Percentiles rank a stretch among this genome's conserved stretches.
Conservation (phyloP, 2,888 invertebrate species). For the Thereva unica region DNA sequence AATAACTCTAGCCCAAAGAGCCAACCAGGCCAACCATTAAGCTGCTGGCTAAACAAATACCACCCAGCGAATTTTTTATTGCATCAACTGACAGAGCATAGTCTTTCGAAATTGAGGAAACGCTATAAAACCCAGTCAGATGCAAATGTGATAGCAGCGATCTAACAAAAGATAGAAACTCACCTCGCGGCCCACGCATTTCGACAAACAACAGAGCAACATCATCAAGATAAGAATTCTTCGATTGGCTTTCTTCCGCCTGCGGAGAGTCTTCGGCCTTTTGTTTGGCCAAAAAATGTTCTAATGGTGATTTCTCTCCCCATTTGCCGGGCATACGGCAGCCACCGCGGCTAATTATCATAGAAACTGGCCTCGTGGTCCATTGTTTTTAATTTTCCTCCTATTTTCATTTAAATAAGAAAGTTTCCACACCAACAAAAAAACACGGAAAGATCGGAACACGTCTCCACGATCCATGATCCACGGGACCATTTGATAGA, state of each 20-base stretch:
- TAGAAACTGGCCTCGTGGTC: conserved; percentile 23
- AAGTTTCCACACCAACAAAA: not conserved
- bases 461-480: no score
- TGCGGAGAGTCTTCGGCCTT: not conserved
- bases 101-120: not conserved
- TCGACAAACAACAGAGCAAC: not conserved
- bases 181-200: conserved; percentile 1
- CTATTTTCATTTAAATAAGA: conserved; percentile 6
- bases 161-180: no score
- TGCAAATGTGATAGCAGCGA: no score
- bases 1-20: no score
- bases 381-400: conserved; percentile 20
- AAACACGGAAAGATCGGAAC: no score
- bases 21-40: no score
- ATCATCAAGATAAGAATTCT: conserved; percentile 6
- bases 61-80: no score
- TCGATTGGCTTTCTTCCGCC: conserved; percentile 26
- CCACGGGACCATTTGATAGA: no score
- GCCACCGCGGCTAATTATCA: conserved; percentile 16
- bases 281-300: conserved; percentile 12
- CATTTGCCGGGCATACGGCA: not conserved
- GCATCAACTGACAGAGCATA: no score
- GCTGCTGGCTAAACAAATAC: no score
- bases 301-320: conserved; percentile 26
- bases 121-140: not conserved